Base-by-base conservation (phyloP, 2,797 vertebrate genomes). In the Melanotaenia nigrans region DNA sequence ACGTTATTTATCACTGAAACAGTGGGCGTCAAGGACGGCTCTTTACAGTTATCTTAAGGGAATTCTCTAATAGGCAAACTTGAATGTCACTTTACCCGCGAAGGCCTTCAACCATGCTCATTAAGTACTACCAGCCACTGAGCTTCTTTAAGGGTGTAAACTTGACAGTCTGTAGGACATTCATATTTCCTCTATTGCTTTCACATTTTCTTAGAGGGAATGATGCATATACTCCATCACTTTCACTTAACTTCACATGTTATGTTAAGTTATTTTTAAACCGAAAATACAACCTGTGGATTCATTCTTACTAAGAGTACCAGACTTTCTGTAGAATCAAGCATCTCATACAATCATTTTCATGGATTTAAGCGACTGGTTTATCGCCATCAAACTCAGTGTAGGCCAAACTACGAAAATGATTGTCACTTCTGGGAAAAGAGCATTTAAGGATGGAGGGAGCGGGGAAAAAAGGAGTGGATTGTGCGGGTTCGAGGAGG, bases 401-500 rank as follows among this genome's bases (percentile, higher is more conserved):
- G 3, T 13, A 5, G 30, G n/a, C n/a, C 65, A 47, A 49, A 32
- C 13, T 28, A 35, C 49, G 12, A 24, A 24, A 20, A 18, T 20
- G 9, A 24, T 25, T 35, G 16, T n/a, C 22, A 16, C 38, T 58
- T 68, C 30, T 9, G 7, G 18, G 36, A 56, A 55, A 38, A 24
- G 5, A 59, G 22, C 49, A 16, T 30, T 30, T 55, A 28, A 28
- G 28, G 25, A 55, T 28, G 53, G 53, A 7, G 2, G 1, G 14
- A 56, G 30, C 30, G 5, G 30, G 65, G 20, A 51, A 49, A 24
- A 9, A 30, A 65, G 24, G 36, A 33, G 54, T 42, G 45, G 38
- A 65, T 59, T 28, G 45, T 3, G 12, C 60, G 45, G 47, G 38
- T 33, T 65, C 16, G 20, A 58, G 36, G 47, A 54, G 69, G 77